Conservation (phyloP, 2,888 invertebrate species). For the Campopleginae sp. region DNA sequence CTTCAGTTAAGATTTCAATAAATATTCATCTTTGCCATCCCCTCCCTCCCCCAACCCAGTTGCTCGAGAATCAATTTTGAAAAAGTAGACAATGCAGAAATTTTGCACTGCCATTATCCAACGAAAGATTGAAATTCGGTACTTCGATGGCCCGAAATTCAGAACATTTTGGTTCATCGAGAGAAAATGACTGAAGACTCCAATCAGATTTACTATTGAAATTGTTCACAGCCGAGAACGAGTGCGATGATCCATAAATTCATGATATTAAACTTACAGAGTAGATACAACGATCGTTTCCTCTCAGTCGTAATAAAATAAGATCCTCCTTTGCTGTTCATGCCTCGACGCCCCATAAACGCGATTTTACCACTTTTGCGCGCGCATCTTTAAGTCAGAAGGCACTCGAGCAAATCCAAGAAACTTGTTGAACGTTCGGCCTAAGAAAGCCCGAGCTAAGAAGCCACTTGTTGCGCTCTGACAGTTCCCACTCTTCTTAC, state of each 20-base stretch:
- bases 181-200: neutral
- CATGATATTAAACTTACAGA: constrained; percentile 29
- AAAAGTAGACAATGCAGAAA: neutral
- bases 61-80: neutral
- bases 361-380: neutral
- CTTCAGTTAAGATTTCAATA: neutral
- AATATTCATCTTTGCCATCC: neutral
- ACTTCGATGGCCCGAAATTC: neutral
- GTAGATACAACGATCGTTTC: neutral
- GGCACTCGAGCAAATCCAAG: constrained; percentile 37
- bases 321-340: constrained; percentile 55
- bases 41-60: too few relatives aligned
- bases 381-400: constrained; percentile 12
- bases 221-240: neutral
- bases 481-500: constrained; percentile 62
- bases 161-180: neutral
- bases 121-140: neutral
- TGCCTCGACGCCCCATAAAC: constrained; percentile 15
- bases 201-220: neutral
- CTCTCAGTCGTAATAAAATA: constrained; percentile 17
- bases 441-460: constrained; percentile 82
- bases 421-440: constrained; percentile 82
- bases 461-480: constrained; percentile 82
- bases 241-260: constrained; percentile 64
- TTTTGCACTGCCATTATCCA: neutral